Percentiles rank a stretch among this genome's conserved stretches.
These are phyloP conservation scores for Acanthisitta chloris DNA, from an alignment of 2,113 vertebrate genomes.

Conservation along the genomic window DNA sequence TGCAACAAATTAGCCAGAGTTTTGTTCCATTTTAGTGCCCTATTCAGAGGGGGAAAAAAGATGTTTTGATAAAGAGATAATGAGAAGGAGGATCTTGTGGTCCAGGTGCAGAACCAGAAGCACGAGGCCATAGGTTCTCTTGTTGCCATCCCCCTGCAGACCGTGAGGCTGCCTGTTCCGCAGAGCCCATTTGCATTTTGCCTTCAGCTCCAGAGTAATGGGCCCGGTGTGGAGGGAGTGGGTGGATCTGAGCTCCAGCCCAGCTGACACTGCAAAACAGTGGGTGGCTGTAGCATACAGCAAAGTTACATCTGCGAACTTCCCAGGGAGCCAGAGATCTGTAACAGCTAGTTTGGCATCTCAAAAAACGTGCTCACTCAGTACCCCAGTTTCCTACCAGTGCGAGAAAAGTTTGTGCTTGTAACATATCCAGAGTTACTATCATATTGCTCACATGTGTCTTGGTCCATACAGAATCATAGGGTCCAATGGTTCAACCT, in stretches of 20 bases:
- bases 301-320: background rate
- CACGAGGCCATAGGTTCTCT: background rate
- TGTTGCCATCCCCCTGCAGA: background rate
- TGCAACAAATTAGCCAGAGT: background rate
- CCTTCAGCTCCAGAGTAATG: background rate
- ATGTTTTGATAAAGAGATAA: background rate
- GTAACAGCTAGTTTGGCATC: background rate
- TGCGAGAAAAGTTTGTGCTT: background rate
- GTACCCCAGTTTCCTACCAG: background rate
- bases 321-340: constrained; percentile 2
- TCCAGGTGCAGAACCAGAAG: fast-evolving
- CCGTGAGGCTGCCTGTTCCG: background rate
- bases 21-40: background rate
- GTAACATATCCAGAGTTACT: background rate
- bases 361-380: background rate
- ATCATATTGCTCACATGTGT: background rate
- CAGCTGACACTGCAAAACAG: constrained; percentile 33
- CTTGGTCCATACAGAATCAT: background rate
- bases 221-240: background rate
- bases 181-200: background rate
- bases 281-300: constrained; percentile 45
- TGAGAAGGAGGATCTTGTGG: background rate
- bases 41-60: background rate
- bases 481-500: background rate
- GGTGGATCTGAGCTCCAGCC: constrained; percentile 41